Conservation (phyloP, 2,888 invertebrate genomes). For the Dermolepida albohirtum region DNA sequence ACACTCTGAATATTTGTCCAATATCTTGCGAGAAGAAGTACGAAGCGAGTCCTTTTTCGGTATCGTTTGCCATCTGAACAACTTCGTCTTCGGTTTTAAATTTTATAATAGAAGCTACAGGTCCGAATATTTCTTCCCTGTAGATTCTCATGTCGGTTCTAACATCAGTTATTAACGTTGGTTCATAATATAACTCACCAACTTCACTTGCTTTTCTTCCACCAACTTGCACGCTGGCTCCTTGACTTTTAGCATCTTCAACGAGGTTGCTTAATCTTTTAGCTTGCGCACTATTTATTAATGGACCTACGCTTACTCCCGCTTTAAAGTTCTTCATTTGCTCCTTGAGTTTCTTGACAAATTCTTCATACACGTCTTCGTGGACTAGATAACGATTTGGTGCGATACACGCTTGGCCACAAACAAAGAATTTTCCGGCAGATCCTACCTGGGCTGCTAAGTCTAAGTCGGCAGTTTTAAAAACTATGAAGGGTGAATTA, state of each 20-base stretch:
- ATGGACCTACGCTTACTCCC: conserved; percentile 87
- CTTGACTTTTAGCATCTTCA: conserved; percentile 86
- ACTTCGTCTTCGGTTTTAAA: conserved; percentile 92
- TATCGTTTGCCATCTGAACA: conserved; percentile 83
- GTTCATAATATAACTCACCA: conserved; percentile 86
- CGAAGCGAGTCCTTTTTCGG: conserved; percentile 83
- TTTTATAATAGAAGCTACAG: conserved; percentile 86
- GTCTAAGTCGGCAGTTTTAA: conserved; percentile 89
- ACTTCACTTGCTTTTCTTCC: conserved; percentile 75
- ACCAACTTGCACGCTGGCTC: conserved; percentile 83
- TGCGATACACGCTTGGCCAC: conserved; percentile 97
- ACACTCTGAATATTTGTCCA: too few species aligned
- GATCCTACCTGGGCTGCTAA: conserved; percentile 88
- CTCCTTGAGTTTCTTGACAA: conserved; percentile 77
- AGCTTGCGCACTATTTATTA: conserved; percentile 89
- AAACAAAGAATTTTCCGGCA: conserved; percentile 93
- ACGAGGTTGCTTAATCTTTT: conserved; percentile 85
- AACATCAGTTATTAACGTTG: conserved; percentile 87
- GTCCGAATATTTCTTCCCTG: conserved; percentile 95
- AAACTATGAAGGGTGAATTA: conserved; percentile 98
- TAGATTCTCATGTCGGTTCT: conserved; percentile 83
- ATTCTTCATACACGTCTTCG: conserved; percentile 81
- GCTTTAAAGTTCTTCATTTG: conserved; percentile 77
- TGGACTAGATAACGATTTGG: conserved; percentile 79
- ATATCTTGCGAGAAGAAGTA: too few species aligned